These are phyloP conservation scores for Ctenopoma kingsleyae DNA, from an alignment of 2,797 vertebrate species.

Conservation along the genomic window DNA sequence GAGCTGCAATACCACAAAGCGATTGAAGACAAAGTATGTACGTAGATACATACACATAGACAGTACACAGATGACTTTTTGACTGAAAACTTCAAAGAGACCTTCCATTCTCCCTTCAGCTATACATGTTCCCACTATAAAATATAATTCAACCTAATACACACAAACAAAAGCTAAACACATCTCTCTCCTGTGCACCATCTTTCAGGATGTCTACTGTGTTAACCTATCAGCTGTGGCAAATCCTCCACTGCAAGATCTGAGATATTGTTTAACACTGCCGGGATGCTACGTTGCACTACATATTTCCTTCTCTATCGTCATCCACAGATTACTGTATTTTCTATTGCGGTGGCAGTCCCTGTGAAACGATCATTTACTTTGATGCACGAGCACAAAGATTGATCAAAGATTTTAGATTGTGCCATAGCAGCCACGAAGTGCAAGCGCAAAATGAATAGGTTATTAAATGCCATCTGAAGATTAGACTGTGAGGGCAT, in stretches of 20 bases:
- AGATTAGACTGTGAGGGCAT: constrained; percentile 30
- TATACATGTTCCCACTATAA: constrained; percentile 23
- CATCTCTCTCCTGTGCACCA: constrained; percentile 4
- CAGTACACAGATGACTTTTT: constrained; percentile 21
- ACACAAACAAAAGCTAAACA: constrained; percentile 16
- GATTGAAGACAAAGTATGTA: constrained; percentile 43
- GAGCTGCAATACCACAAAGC: constrained; percentile 16
- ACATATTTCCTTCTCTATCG: constrained; percentile 43
- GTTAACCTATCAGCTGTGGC: constrained; percentile 15
- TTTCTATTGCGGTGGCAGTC: constrained; percentile 32
- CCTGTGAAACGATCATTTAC: constrained; percentile 51
- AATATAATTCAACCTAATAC: constrained; percentile 41
- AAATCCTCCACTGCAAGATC: constrained; percentile 30
- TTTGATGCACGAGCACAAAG: constrained; percentile 46
- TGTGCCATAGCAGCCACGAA: constrained; percentile 8
- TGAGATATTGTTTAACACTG: constrained; percentile 32
- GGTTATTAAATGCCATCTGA: constrained; percentile 41
- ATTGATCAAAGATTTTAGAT: constrained; percentile 51
- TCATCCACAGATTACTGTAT: constrained; percentile 48
- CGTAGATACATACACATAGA: constrained; percentile 8
- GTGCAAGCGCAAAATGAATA: constrained; percentile 40
- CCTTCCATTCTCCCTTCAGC: constrained; percentile 31
- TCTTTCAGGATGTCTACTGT: constrained; percentile 23
- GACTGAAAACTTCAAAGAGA: constrained; percentile 45
- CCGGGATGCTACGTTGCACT: constrained; percentile 27